Conservation (phyloP, 2,113 vertebrate species). For the Calidris pugnax region DNA sequence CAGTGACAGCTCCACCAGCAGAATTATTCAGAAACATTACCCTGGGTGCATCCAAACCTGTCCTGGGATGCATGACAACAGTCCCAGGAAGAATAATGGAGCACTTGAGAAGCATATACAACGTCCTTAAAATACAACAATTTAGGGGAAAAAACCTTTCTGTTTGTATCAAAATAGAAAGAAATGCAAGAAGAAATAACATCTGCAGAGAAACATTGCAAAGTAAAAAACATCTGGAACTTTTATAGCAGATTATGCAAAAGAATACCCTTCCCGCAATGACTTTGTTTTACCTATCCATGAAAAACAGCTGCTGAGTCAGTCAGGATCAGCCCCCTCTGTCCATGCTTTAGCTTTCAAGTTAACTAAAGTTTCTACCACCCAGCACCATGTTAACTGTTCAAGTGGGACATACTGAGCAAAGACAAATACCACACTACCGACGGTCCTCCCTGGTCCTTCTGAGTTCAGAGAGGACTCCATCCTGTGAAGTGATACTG, state of each 20-base stretch:
- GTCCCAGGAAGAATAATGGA: not conserved
- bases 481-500: not conserved
- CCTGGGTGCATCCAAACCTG: not conserved
- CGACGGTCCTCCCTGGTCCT: not conserved
- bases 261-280: not conserved
- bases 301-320: slow-evolving; percentile 43
- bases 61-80: not conserved
- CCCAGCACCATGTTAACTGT: not conserved
- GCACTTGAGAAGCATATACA: not conserved
- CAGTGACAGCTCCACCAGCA: not conserved
- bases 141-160: not conserved
- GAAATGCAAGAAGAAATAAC: not conserved
- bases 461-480: not conserved
- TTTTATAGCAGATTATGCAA: slow-evolving; percentile 38
- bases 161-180: not conserved
- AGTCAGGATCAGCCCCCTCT: not conserved
- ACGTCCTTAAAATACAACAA: not conserved
- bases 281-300: slow-evolving; percentile 44
- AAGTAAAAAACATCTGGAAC: not conserved
- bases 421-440: not conserved
- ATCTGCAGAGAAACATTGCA: not conserved
- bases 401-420: not conserved
- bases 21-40: not conserved
- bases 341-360: not conserved
- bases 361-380: not conserved